Evolutionary conservation across 2,113 vertebrate species (phyloP).

Genomic region (Nicator chloris): DNA sequence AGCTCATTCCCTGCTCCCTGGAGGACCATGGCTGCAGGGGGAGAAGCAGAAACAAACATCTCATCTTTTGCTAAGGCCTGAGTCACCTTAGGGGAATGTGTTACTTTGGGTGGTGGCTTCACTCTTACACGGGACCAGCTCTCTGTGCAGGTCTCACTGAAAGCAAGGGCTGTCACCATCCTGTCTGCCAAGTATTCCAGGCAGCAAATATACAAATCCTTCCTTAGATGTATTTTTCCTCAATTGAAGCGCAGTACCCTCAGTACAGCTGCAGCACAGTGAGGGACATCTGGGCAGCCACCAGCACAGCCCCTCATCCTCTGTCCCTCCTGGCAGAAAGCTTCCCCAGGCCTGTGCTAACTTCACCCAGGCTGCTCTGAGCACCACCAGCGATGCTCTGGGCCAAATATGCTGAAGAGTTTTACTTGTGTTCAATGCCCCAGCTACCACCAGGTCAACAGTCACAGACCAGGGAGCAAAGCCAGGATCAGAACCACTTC

Average conservation of each 20-base stretch:
- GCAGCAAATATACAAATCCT: neutral
- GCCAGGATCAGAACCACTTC: neutral
- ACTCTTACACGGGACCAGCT: too few relatives aligned
- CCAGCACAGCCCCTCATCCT: neutral
- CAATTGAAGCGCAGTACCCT: neutral
- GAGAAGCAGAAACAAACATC: neutral
- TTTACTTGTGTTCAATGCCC: neutral
- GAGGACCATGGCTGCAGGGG: neutral
- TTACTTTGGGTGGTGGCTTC: neutral
- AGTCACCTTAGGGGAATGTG: neutral
- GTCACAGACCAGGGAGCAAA: neutral
- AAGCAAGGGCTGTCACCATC: neutral
- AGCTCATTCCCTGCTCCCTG: neutral
- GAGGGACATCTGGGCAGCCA: neutral
- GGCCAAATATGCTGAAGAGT: neutral
- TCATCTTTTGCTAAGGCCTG: neutral
- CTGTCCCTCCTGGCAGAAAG: neutral
- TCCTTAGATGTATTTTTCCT: neutral
- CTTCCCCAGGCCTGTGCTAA: neutral
- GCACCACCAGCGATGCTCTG: neutral
- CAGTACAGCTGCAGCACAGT: neutral
- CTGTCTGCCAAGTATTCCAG: neutral
- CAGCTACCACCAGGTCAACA: neutral
- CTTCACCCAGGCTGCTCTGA: neutral
- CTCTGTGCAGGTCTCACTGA: neutral